Evolutionary conservation across 92 coral and sea anemone species (phyloP).

Genomic region (Micromussa lordhowensis): DNA sequence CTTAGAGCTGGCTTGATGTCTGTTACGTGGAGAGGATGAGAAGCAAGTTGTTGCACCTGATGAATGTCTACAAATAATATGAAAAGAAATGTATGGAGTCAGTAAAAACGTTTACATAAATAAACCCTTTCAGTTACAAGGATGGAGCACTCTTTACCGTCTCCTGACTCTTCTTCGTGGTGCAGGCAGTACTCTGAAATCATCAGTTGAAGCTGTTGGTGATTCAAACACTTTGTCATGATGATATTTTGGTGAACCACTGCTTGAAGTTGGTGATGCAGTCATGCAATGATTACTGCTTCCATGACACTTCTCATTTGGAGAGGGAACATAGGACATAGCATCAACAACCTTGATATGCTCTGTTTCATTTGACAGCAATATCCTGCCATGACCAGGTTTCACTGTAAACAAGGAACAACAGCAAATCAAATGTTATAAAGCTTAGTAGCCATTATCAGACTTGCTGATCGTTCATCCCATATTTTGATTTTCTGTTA

Average conservation of each 20-base stretch:
- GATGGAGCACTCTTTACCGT: constrained; percentile 54
- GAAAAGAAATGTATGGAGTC: background rate
- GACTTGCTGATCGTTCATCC: too few relatives aligned
- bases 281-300: too few relatives aligned
- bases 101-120: too few relatives aligned
- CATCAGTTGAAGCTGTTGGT: constrained; percentile 31
- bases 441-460: too few relatives aligned
- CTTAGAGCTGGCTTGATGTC: constrained; percentile 41
- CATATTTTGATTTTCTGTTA: too few relatives aligned
- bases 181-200: constrained; percentile 21
- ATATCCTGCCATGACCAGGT: constrained; percentile 72
- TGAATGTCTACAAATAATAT: constrained; percentile 65
- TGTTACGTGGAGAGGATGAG: constrained; percentile 79
- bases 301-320: constrained; percentile 40
- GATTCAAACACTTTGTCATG: constrained; percentile 57
- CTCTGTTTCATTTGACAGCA: constrained; percentile 85
- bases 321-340: constrained; percentile 86
- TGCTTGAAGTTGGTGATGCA: background rate
- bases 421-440: background rate
- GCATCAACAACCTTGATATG: constrained; percentile 95
- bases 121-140: too few relatives aligned
- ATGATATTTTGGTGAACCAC: constrained; percentile 27
- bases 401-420: constrained; percentile 48
- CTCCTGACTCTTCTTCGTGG: constrained; percentile 72
- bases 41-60: constrained; percentile 98